Evolutionary conservation across 1,140 invertebrate species (phyloP).

Genomic region (Cylas formicarius): DNA sequence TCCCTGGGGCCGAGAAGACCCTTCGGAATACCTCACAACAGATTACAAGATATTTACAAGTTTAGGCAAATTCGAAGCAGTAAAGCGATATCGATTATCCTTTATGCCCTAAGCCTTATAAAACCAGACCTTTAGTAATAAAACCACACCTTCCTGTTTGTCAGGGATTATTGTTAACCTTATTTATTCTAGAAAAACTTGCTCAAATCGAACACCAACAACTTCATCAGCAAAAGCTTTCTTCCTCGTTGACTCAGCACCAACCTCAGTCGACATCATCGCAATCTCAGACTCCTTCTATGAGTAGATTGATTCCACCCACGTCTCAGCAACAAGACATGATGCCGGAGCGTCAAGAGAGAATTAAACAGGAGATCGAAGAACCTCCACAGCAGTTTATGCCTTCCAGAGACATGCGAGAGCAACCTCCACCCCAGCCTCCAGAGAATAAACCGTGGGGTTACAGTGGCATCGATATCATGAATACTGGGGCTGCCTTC

Average conservation of each 20-base stretch:
- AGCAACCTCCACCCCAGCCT: constrained; percentile 43
- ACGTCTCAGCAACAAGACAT: constrained; percentile 18
- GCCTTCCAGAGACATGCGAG: constrained; percentile 20
- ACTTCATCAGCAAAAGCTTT: constrained; percentile 13
- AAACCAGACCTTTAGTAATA: too few species aligned
- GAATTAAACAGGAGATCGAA: constrained; percentile 32
- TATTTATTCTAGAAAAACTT: constrained; percentile 33
- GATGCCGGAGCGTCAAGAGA: constrained; percentile 23
- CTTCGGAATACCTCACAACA: too few species aligned
- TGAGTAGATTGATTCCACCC: constrained; percentile 1
- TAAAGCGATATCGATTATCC: too few species aligned
- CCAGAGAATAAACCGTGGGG: constrained; percentile 61
- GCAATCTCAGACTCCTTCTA: constrained; percentile 5
- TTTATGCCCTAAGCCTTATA: too few species aligned
- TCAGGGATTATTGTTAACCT: too few species aligned
- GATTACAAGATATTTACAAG: too few species aligned
- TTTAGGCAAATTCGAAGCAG: too few species aligned
- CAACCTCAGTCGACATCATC: not conserved
- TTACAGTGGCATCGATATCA: constrained; percentile 63
- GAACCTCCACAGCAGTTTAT: constrained; percentile 25
- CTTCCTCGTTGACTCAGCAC: constrained; percentile 10
- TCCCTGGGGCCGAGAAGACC: too few species aligned
- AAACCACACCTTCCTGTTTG: too few species aligned
- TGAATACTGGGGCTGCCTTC: constrained; percentile 69
- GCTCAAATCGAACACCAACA: constrained; percentile 30